Base-by-base conservation (phyloP, 2,888 invertebrate species). In the Meliscaeva auricollis region DNA sequence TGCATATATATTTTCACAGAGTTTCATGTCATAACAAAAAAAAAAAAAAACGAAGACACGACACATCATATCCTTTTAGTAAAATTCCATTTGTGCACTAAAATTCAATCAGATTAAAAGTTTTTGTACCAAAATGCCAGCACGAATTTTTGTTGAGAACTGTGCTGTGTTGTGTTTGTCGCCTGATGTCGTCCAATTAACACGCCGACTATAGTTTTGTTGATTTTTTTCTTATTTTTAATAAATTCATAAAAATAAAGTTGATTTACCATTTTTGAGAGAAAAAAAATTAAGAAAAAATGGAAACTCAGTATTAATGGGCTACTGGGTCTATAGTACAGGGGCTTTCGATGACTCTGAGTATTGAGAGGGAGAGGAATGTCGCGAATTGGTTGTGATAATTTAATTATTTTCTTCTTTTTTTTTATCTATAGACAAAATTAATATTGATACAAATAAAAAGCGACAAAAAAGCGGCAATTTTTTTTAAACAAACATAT, bases 131-230 rank as follows among this genome's bases (percentile, higher is more conserved):
- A 56, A 46, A 73, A 72, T 72, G 64, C 58, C 72, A 79, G 58
- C 64, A 72, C 72, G 66, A 62, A 72, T 54, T 30, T 62, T 38
- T 38, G 46, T 64, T 17, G 30, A 64, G 66, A 66, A 35, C 13
- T 38, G 38, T 26, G 26, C 26, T 26, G n/a, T n/a, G n/a, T 48
- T 66, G 26, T 66, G 35, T 48, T 66, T 22, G 73, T 70, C 64
- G 56, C 54, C 50, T 66, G 56, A 52, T 41, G 54, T 64, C 66
- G 73, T 81, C 50, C 81, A 81, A 81, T 81, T 76, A 81, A 76
- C 76, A 56, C 70, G 58, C 20, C 64, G 30, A 64, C 38, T 22
- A 41, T 41, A 32, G 38, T 41, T 9, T 66, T 22, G 30, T 44
- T 22, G 38, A 41, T 66, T 38, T 20, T 66, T 54, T 30, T 64